Base-by-base conservation (phyloP, 1,140 invertebrate genomes). In the Aphaenogaster ashmeadi region DNA sequence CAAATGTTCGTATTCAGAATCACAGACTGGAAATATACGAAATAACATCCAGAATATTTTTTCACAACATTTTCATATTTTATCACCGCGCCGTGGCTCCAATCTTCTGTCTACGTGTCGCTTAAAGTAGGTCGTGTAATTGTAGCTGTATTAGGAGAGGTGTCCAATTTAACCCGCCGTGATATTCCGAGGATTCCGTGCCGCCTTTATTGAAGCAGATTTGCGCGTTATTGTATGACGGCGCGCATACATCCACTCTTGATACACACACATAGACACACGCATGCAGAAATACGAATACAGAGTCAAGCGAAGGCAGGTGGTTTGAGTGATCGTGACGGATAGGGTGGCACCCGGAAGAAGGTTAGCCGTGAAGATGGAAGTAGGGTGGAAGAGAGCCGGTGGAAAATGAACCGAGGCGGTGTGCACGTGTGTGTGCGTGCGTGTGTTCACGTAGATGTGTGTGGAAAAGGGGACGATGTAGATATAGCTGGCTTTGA, bases 401-500 rank as follows among this genome's bases (percentile, higher is more conserved):
- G 66, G 38, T 81, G 38, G 79, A 81, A 81, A 81, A 72, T 81
- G 79, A 72, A 71, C 66, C 79, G 38, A 71, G 60, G 66, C 15
- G 2, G 3, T 15, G 38, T 11, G 13, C 2, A 47, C 1, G 36
- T 2, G 21, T 8, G 21, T 41, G 36, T 69, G 21, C 47, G 27
- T 78, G 15, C n/a, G 27, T 36, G 41, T 58, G n/a, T 27, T 11
- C 27, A 6, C 27, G 7, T 33, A 21, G 27, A 52, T 2, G 13
- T 18, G 27, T 6, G 44, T 15, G 36, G n/a, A 21, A 72, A 81
- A 44, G 50, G 66, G 38, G 2, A 56, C 47, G 50, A 33, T 33
- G 18, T 54, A 41, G 47, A 69, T 81, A 54, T 69, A 71, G 79
- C 50, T 79, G 78, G 79, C 60, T 89, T 80, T 89, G 86, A 89